These are phyloP conservation scores for Cataglyphis albicans DNA, from an alignment of 2,888 invertebrate species.

Conservation along the genomic window DNA sequence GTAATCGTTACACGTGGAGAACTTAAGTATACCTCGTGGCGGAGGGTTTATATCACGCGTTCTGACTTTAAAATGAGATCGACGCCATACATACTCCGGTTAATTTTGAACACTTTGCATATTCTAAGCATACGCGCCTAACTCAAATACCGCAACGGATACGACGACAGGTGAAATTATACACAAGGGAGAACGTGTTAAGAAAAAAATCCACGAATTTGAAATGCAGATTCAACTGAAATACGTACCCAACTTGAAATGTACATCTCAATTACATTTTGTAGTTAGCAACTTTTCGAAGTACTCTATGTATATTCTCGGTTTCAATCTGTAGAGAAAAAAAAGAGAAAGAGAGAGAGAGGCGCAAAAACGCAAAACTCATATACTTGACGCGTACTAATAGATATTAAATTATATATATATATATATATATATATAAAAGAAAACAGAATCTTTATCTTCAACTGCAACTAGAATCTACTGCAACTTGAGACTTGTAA, in stretches of 20 bases:
- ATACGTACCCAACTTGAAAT: not conserved
- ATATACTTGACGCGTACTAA: conserved; percentile 33
- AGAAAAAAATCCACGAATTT: conserved; percentile 32
- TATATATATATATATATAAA: too few species aligned
- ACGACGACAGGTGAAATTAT: conserved; percentile 41
- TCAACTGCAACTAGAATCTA: not conserved
- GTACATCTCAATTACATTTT: conserved; percentile 34
- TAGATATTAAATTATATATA: conserved; percentile 15
- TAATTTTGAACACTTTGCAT: conserved; percentile 54
- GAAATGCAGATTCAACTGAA: conserved; percentile 29
- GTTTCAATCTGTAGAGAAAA: not conserved
- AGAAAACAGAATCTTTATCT: not conserved
- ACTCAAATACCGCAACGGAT: conserved; percentile 52
- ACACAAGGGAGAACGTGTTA: not conserved
- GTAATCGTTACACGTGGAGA: conserved; percentile 28
- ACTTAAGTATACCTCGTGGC: conserved; percentile 11
- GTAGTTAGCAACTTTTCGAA: conserved; percentile 31
- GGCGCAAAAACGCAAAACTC: not conserved
- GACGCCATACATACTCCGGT: conserved; percentile 40
- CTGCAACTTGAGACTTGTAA: not conserved
- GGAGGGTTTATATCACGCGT: conserved; percentile 30
- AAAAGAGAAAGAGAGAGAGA: not conserved
- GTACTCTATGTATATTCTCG: not conserved
- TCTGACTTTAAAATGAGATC: conserved; percentile 54
- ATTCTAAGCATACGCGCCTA: conserved; percentile 44